These are phyloP conservation scores for Acrobasis repandana DNA, from an alignment of 2,888 invertebrate genomes.

Conservation along the genomic window DNA sequence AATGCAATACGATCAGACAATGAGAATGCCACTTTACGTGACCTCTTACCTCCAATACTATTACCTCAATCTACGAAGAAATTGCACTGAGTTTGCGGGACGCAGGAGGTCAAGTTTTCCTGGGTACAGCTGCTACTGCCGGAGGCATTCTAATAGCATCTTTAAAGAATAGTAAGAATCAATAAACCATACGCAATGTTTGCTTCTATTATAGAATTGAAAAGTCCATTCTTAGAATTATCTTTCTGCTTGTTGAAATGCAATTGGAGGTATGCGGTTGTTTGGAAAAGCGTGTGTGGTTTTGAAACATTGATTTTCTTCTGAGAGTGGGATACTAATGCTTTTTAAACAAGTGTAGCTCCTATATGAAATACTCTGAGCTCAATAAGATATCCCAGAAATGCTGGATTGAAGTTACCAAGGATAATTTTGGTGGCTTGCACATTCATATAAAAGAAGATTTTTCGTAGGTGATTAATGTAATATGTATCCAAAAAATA, in stretches of 20 bases:
- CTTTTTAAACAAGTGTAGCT: too few relatives aligned
- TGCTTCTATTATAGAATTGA: conserved; percentile 38
- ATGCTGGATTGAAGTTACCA: too few relatives aligned
- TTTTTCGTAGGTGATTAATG: too few relatives aligned
- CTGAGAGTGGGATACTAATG: too few relatives aligned
- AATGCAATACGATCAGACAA: conserved; percentile 44
- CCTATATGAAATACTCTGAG: too few relatives aligned
- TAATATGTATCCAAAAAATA: too few relatives aligned
- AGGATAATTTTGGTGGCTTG: too few relatives aligned
- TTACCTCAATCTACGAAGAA: conserved; percentile 1
- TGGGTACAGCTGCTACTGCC: conserved; percentile 26
- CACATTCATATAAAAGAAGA: too few relatives aligned
- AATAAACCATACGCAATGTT: conserved; percentile 46
- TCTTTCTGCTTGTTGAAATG: background rate
- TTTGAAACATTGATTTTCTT: background rate
- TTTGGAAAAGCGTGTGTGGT: background rate
- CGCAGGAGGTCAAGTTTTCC: conserved; percentile 19
- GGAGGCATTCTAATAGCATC: conserved; percentile 29
- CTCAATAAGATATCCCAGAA: too few relatives aligned
- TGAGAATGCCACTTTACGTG: conserved; percentile 35
- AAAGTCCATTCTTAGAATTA: conserved; percentile 15
- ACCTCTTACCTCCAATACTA: conserved; percentile 23
- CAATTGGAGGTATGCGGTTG: background rate
- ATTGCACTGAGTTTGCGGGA: background rate
- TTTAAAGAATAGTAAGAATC: conserved; percentile 37